phyloP scores from a whole-genome alignment of 2,797 vertebrate genomes.

The Cirrhinus mrigala region DNA sequence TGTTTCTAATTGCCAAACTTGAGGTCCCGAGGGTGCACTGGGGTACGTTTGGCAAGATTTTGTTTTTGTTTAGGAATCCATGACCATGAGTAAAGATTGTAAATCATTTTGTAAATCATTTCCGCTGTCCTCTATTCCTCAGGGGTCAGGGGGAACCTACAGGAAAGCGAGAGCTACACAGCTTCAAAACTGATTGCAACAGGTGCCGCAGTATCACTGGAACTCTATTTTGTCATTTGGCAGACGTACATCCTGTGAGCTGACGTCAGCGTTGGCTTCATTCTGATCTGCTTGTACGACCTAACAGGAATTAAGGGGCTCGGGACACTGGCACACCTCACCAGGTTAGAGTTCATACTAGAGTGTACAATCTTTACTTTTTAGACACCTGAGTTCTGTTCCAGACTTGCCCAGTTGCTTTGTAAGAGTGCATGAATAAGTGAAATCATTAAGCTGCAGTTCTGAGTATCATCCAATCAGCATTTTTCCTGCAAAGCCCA shows the following conservation, averaged over 20 bases:
- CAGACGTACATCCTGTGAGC: slow-evolving; percentile 72
- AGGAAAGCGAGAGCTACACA: slow-evolving; percentile 75
- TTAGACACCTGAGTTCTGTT: background rate
- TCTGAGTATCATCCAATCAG: background rate
- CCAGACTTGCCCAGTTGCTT: background rate
- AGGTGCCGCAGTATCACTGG: slow-evolving; percentile 55
- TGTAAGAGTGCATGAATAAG: background rate
- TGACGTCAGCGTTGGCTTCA: slow-evolving; percentile 74
- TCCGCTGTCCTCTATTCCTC: slow-evolving; percentile 29
- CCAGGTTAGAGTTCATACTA: slow-evolving; percentile 71
- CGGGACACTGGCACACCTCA: slow-evolving; percentile 75
- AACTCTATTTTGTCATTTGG: slow-evolving; percentile 84
- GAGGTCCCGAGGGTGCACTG: slow-evolving; percentile 75
- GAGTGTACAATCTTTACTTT: background rate
- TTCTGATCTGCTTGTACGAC: slow-evolving; percentile 71
- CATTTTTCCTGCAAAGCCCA: background rate
- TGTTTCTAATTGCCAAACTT: slow-evolving; percentile 81
- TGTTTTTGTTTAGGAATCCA: background rate
- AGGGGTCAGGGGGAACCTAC: slow-evolving; percentile 86
- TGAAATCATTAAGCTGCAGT: background rate
- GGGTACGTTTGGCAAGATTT: slow-evolving; percentile 68
- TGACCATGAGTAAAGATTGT: no score
- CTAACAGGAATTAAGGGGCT: slow-evolving; percentile 74
- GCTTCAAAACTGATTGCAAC: slow-evolving; percentile 78
- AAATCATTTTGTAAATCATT: no score